Percentiles rank a stretch among this genome's conserved stretches.
These are phyloP conservation scores for Tragopan temminckii DNA, from an alignment of 2,797 vertebrate species.

Conservation along the genomic window DNA sequence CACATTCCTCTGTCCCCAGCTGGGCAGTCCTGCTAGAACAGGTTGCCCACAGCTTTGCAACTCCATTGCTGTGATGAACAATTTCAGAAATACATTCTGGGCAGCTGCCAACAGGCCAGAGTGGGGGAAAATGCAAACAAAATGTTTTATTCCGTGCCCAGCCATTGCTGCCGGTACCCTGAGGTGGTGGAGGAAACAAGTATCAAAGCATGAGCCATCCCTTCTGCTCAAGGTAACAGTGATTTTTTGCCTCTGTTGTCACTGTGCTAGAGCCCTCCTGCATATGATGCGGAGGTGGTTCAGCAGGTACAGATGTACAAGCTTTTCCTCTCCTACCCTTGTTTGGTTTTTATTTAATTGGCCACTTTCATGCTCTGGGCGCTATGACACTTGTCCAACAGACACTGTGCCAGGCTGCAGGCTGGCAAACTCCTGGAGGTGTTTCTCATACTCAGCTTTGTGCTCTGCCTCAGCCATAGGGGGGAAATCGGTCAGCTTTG, in stretches of 20 bases:
- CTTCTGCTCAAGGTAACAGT: background rate
- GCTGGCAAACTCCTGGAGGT: background rate
- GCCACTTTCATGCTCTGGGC: rapidly evolving
- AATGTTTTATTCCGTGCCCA: background rate
- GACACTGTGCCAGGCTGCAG: rapidly evolving
- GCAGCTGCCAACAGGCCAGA: background rate
- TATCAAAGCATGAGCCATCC: background rate
- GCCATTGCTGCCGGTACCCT: background rate
- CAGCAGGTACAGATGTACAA: background rate
- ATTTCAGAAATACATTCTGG: background rate
- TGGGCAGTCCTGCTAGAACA: background rate
- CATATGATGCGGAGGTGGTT: rapidly evolving
- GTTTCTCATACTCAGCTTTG: rapidly evolving
- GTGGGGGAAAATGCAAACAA: background rate
- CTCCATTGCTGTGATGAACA: rapidly evolving
- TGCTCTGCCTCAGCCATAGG: background rate
- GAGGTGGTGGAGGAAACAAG: background rate
- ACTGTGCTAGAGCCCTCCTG: background rate
- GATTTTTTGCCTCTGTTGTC: background rate
- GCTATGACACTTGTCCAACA: background rate
- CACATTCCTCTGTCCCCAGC: background rate
- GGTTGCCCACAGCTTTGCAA: background rate
- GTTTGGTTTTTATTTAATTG: background rate
- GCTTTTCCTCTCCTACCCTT: background rate
- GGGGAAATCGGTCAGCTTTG: background rate